phyloP scores from a whole-genome alignment of 2,797 vertebrate species.

The Coranthus polyacanthus region DNA sequence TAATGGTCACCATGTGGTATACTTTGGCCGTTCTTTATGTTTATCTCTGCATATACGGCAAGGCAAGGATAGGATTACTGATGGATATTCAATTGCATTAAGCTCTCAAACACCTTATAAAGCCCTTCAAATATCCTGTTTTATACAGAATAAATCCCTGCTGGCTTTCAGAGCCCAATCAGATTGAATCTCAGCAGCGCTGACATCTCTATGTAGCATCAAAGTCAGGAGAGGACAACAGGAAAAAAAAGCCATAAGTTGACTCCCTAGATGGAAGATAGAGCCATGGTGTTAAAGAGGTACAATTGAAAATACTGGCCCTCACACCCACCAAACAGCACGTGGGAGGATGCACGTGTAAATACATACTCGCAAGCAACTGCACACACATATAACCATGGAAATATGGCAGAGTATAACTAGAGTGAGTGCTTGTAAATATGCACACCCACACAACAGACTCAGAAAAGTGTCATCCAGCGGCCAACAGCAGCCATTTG shows the following conservation, averaged over 20 bases:
- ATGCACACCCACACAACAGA: conserved; percentile 56
- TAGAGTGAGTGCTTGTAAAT: conserved; percentile 48
- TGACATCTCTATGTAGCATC: conserved; percentile 28
- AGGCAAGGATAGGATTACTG: background rate
- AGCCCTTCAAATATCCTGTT: conserved; percentile 34
- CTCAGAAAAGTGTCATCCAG: conserved; percentile 23
- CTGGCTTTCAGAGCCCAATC: conserved; percentile 31
- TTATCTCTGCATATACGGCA: background rate
- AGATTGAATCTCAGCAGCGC: conserved; percentile 37
- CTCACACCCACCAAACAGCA: conserved; percentile 6
- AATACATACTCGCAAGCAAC: conserved; percentile 18
- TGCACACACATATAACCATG: conserved; percentile 32
- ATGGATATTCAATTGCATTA: conserved; percentile 18
- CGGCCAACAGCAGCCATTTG: conserved; percentile 43
- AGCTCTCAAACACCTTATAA: conserved; percentile 28
- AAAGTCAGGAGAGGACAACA: conserved; percentile 56
- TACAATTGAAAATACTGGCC: conserved; percentile 18
- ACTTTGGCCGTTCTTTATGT: background rate
- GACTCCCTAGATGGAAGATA: conserved; percentile 26
- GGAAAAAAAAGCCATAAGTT: conserved; percentile 48
- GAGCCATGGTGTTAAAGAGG: conserved; percentile 15
- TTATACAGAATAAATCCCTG: conserved; percentile 42
- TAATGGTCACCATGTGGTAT: too few relatives aligned
- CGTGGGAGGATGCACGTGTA: conserved; percentile 28
- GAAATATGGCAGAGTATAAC: conserved; percentile 22